Conservation (phyloP, 1,140 invertebrate genomes). For the Pygmarrhopalites habei region DNA sequence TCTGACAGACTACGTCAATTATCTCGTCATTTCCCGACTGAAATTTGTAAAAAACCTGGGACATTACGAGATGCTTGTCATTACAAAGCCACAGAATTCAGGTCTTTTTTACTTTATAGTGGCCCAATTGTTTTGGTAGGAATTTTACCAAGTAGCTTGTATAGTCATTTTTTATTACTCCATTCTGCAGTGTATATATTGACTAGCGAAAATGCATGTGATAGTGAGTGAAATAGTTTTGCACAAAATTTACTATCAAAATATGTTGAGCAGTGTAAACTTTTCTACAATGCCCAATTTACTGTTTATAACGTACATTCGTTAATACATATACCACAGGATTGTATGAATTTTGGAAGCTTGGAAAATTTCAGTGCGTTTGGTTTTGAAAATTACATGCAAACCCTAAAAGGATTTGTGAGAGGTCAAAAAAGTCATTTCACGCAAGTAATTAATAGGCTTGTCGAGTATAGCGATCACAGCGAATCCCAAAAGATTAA, state of each 20-base stretch:
- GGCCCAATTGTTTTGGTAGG: conserved; percentile 24
- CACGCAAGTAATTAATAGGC: conserved; percentile 16
- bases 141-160: conserved; percentile 4
- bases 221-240: conserved; percentile 24
- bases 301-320: conserved; percentile 44
- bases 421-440: conserved; percentile 4
- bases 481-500: neutral
- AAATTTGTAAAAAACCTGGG: conserved; percentile 30
- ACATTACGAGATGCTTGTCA: conserved; percentile 16
- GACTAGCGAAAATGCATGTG: neutral
- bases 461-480: conserved; percentile 4
- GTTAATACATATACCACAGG: conserved; percentile 43
- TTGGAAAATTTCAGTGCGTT: conserved; percentile 45
- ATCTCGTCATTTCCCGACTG: conserved; percentile 6
- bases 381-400: conserved; percentile 45
- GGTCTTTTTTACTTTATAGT: conserved; percentile 33
- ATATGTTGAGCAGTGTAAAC: conserved; percentile 6
- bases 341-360: conserved; percentile 43
- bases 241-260: conserved; percentile 2
- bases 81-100: conserved; percentile 32
- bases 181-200: conserved; percentile 16
- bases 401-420: conserved; percentile 15
- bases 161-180: conserved; percentile 24
- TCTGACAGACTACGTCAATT: conserved; percentile 10
- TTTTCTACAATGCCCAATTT: conserved; percentile 2